phyloP scores from a whole-genome alignment of 2,113 vertebrate species.

The Oxyura jamaicensis region DNA sequence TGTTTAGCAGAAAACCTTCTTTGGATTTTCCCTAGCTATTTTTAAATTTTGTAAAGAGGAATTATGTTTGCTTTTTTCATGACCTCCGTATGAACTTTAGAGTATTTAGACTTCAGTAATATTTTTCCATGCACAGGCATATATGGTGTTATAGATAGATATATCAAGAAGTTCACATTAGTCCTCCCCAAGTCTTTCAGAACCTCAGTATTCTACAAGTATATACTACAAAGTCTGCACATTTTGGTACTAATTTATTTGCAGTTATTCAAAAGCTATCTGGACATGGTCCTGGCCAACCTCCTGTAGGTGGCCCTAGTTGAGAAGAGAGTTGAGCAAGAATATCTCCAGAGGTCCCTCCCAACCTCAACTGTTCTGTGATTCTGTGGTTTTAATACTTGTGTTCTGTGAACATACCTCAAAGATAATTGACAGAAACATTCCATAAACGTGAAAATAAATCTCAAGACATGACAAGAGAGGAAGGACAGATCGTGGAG shows the following conservation, averaged over 20 bases:
- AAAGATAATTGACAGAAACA: background rate
- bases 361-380: background rate
- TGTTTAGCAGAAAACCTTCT: background rate
- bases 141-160: background rate
- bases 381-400: background rate
- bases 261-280: background rate
- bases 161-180: background rate
- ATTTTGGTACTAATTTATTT: background rate
- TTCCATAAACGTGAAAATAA: background rate
- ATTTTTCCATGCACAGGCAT: background rate
- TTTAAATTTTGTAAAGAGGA: background rate
- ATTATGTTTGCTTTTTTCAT: background rate
- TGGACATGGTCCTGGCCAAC: background rate
- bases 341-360: background rate
- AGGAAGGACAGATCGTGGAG: background rate
- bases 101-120: background rate
- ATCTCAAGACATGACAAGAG: background rate
- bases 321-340: background rate
- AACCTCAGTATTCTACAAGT: background rate
- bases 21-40: background rate
- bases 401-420: rapidly evolving
- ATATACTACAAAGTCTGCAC: background rate
- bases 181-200: background rate
- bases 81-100: background rate
- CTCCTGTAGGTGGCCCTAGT: background rate